Base-by-base conservation (phyloP, 30 jellyfish, hydroid and myxozoan species). In the Morbakka virulenta region DNA sequence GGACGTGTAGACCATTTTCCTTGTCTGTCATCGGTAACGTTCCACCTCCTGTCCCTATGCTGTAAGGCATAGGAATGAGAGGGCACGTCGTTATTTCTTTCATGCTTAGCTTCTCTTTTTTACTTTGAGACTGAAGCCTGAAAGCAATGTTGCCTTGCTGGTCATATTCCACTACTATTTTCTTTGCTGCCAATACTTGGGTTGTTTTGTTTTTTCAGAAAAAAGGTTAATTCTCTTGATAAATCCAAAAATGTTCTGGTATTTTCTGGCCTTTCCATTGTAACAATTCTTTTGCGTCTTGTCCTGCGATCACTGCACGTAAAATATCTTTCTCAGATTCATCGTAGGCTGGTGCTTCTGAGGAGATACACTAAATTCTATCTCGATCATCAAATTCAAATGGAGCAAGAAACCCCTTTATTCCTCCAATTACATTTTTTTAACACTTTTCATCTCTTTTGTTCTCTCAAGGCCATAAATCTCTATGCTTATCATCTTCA, bases 341-440 rank as follows among this genome's bases (percentile, higher is more conserved):
- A 65, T 52, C 77, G n/a, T n/a, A n/a, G n/a, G n/a, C n/a, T n/a
- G n/a, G n/a, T n/a, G n/a, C 77, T 14, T 61, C 77, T 28, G 77
- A 65, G 62, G 77, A 52, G 30, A 65, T 65, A 24, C 61, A 65
- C 11, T 53, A 53, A 9, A 53, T 28, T 20, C 25, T 53, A n/a
- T 53, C 69, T n/a, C 25, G 31, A 53, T 53, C 69, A 53, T n/a
- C 69, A n/a, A n/a, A n/a, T 53, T 53, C 69, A 53, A 53, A 53
- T n/a, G 69, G 77, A 64, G 27, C 31, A 50, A 64, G 27, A 14
- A 64, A 52, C 27, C 77, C 17, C 24, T 65, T 27, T 28, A 65
- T 28, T 61, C 61, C 77, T 65, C 33, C 77, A 28, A 65, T 61
- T 61, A 65, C 77, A 24, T 65, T 65, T 27, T 65, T 65, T 65